These are phyloP conservation scores for Eurytoma californica DNA, from an alignment of 2,888 invertebrate species.

Conservation along the genomic window DNA sequence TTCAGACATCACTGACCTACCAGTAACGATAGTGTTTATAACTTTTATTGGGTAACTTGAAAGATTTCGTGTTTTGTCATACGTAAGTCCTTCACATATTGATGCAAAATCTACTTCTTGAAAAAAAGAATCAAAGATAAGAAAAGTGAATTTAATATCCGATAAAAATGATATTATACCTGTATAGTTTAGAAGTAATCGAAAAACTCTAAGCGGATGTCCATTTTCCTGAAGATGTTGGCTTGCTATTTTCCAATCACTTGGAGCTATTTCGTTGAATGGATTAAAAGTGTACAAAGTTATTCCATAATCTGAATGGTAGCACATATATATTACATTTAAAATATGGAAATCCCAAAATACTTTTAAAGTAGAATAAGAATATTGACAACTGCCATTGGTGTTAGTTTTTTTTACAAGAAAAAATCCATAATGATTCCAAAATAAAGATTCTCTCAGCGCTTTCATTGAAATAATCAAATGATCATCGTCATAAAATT, in stretches of 20 bases:
- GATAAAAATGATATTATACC: too few relatives aligned
- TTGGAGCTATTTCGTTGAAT: constrained; percentile 1
- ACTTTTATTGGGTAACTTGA: not conserved
- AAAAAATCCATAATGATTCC: constrained; percentile 23
- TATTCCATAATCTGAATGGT: constrained; percentile 2
- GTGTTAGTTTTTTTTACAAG: not conserved
- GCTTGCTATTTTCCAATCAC: not conserved
- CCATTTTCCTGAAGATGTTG: not conserved
- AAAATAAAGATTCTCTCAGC: constrained; percentile 6
- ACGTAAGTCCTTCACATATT: not conserved
- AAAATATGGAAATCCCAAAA: constrained; percentile 24
- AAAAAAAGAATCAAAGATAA: not conserved
- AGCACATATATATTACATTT: not conserved
- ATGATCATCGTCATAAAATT: too few relatives aligned
- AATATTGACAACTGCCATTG: constrained; percentile 2
- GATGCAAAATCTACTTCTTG: not conserved
- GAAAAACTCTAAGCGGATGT: not conserved
- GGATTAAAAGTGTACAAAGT: constrained; percentile 16
- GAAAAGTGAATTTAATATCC: too few relatives aligned
- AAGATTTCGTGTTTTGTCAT: not conserved
- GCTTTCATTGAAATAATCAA: too few relatives aligned
- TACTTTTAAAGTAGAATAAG: not conserved
- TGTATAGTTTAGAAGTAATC: not conserved
- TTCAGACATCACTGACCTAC: too few relatives aligned
- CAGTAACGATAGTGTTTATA: too few relatives aligned